Percentiles rank a stretch among this genome's conserved stretches.
Evolutionary conservation across 2,113 vertebrate species (phyloP).

Genomic region (Passer montanus): DNA sequence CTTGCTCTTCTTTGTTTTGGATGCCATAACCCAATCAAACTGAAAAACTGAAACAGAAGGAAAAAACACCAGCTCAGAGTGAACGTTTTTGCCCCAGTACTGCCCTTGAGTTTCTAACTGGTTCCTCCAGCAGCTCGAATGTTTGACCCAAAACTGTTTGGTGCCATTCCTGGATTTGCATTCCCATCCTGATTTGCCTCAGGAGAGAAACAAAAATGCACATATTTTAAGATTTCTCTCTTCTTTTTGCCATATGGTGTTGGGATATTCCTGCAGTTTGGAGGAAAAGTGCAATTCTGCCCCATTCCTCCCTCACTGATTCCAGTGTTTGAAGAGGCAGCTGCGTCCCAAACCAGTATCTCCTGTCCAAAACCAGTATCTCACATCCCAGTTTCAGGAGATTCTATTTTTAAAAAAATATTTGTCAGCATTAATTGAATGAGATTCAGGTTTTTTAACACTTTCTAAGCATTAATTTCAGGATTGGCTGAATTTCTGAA

Average conservation of each 20-base stretch:
- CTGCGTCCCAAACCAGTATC: background rate
- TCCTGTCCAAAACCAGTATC: background rate
- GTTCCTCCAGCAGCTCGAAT: background rate
- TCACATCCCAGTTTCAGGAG: background rate
- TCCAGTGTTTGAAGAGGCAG: background rate
- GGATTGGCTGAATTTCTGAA: background rate
- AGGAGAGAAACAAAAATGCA: background rate
- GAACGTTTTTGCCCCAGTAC: background rate
- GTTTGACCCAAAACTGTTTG: background rate
- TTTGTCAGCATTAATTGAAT: background rate
- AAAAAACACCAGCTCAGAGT: background rate
- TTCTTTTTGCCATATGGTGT: background rate
- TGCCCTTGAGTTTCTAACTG: background rate
- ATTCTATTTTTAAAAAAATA: background rate
- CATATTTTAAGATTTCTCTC: background rate
- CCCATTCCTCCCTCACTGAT: accelerated
- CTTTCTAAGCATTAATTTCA: background rate
- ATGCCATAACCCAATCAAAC: background rate
- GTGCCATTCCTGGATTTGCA: background rate
- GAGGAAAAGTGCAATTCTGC: background rate
- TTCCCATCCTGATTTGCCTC: background rate
- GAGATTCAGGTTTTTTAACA: background rate
- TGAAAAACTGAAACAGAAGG: background rate
- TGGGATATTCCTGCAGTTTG: background rate
- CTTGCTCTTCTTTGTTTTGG: background rate